A percentile compares a stretch with the other conserved stretches of the same genome.
Conservation (phyloP, 2,113 vertebrate genomes). For the Abramis brama region DNA sequence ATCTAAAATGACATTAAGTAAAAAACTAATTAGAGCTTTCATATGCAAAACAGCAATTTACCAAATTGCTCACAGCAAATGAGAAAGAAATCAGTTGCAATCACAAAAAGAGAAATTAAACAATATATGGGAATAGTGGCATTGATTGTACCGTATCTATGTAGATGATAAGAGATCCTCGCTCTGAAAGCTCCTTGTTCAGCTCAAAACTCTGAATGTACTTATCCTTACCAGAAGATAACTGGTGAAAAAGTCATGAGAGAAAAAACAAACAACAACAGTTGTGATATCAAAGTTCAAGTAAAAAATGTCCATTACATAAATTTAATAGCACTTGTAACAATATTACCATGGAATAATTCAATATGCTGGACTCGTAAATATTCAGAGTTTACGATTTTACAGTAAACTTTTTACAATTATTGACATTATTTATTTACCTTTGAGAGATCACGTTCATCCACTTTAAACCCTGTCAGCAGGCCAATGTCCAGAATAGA, state of each 20-base stretch:
- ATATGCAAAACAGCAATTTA: not conserved
- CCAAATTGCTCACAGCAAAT: not conserved
- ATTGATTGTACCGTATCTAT: constrained; percentile 77
- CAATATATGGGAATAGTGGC: not conserved
- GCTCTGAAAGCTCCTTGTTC: constrained; percentile 65
- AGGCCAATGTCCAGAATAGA: constrained; percentile 61
- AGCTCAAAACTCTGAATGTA: constrained; percentile 81
- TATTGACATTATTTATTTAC: constrained; percentile 55
- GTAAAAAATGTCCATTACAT: not conserved
- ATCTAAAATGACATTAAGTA: constrained; percentile 59
- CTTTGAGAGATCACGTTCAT: constrained; percentile 67
- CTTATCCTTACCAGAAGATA: constrained; percentile 71
- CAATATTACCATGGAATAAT: not conserved
- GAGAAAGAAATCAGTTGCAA: not conserved
- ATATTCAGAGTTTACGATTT: not conserved
- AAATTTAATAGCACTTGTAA: not conserved
- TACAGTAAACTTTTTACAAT: not conserved
- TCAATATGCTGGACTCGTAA: not conserved
- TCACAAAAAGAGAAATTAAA: not conserved
- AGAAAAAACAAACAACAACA: not conserved
- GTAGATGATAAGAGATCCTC: constrained; percentile 85
- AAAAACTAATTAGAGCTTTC: not conserved
- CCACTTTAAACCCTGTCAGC: constrained; percentile 72
- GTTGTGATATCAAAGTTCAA: not conserved
- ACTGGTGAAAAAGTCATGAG: constrained; percentile 58